Evolutionary conservation across 2,888 invertebrate genomes (phyloP).

Genomic region (Nesidiocoris tenuis): DNA sequence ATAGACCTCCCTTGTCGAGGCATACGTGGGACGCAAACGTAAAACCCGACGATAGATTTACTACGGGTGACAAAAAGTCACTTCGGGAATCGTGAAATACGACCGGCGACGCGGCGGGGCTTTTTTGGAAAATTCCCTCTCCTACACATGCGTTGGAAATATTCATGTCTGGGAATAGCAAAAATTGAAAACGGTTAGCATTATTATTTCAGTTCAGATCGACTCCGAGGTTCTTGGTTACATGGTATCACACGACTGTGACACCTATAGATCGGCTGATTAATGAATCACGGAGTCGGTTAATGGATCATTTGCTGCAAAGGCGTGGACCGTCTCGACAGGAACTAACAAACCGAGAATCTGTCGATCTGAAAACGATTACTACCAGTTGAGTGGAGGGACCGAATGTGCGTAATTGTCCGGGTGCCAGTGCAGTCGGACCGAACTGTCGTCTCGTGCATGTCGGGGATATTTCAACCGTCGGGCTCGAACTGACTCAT

Average conservation of each 20-base stretch:
- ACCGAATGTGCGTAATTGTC: not conserved
- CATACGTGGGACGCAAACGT: not conserved
- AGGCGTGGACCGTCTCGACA: not conserved
- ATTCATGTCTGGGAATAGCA: no score
- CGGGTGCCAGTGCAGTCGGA: no score
- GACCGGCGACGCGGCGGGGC: not conserved
- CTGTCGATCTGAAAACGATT: conserved; percentile 35
- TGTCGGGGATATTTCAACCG: conserved; percentile 27
- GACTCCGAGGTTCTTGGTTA: no score
- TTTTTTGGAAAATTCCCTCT: no score
- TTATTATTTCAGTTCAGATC: no score
- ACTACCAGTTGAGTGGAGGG: not conserved
- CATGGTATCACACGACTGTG: no score
- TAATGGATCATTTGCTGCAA: not conserved
- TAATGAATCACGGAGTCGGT: no score
- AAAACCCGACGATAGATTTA: not conserved
- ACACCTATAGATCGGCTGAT: no score
- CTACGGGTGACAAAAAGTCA: not conserved
- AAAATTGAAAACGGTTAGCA: no score
- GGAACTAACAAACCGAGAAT: conserved; percentile 21
- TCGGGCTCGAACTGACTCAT: conserved; percentile 17
- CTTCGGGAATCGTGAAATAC: not conserved
- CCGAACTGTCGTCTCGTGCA: not conserved
- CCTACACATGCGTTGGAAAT: no score
- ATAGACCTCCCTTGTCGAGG: not conserved